These are phyloP conservation scores for Hyphantria cunea DNA, from an alignment of 1,140 invertebrate species.

Conservation along the genomic window DNA sequence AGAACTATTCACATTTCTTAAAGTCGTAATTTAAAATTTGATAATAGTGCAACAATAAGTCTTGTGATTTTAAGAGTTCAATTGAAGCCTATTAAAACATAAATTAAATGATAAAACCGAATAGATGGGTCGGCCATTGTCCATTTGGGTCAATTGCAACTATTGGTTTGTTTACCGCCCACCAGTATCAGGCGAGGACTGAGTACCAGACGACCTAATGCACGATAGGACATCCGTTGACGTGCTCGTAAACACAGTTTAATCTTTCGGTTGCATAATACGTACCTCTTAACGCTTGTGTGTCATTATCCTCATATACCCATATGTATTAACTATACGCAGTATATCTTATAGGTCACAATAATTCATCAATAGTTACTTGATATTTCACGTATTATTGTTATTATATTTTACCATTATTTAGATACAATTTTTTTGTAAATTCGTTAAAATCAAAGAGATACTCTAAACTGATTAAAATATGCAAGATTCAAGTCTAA, in stretches of 20 bases:
- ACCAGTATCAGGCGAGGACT: conserved; percentile 16
- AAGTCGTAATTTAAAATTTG: too few relatives aligned
- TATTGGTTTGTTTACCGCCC: conserved; percentile 38
- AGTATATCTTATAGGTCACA: background rate
- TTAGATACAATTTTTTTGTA: too few relatives aligned
- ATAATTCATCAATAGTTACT: too few relatives aligned
- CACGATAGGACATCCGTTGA: conserved; percentile 16
- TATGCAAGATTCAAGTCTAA: too few relatives aligned
- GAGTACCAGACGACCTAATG: conserved; percentile 10
- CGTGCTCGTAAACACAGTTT: conserved; percentile 23
- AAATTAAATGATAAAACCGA: conserved; percentile 41
- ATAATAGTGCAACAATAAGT: too few relatives aligned
- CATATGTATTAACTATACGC: background rate
- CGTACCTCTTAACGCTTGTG: background rate
- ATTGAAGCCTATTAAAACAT: conserved; percentile 34
- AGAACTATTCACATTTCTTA: too few relatives aligned
- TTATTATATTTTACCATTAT: too few relatives aligned
- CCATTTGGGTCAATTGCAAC: conserved; percentile 61
- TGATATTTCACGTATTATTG: too few relatives aligned
- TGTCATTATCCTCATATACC: conserved; percentile 7
- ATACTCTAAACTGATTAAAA: too few relatives aligned
- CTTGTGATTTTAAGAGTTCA: background rate
- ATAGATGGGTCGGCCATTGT: conserved; percentile 41
- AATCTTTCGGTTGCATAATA: conserved; percentile 13
- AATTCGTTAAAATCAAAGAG: too few relatives aligned